These are phyloP conservation scores for Poeciliopsis retropinna DNA, from an alignment of 2,113 vertebrate genomes.

Conservation along the genomic window DNA sequence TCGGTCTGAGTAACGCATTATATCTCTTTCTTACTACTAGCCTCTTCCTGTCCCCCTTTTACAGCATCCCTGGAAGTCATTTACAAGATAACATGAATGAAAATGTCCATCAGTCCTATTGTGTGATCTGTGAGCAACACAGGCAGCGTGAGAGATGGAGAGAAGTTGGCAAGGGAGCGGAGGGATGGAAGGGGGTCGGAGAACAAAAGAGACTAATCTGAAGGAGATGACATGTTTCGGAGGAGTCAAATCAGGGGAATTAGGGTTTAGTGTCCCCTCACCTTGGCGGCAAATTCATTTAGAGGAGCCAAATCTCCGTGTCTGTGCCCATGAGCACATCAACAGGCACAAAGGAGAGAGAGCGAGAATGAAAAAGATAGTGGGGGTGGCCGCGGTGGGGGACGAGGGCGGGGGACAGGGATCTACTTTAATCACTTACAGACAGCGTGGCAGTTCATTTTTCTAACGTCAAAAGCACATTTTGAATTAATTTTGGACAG, in stretches of 20 bases:
- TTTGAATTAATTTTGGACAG: slow-evolving; percentile 64
- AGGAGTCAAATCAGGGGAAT: slow-evolving; percentile 78
- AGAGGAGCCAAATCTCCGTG: slow-evolving; percentile 63
- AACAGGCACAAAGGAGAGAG: slow-evolving; percentile 56
- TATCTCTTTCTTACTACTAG: slow-evolving; percentile 63
- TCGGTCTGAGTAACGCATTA: slow-evolving; percentile 69
- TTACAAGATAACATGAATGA: slow-evolving; percentile 84
- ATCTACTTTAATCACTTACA: slow-evolving; percentile 69
- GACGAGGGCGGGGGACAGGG: slow-evolving; percentile 19
- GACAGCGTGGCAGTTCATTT: slow-evolving; percentile 58
- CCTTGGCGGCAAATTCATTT: slow-evolving; percentile 70
- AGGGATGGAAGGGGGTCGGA: slow-evolving; percentile 41
- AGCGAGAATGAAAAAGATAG: slow-evolving; percentile 48
- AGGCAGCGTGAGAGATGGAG: slow-evolving; percentile 34
- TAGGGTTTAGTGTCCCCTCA: slow-evolving; percentile 77
- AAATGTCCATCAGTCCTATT: slow-evolving; percentile 76
- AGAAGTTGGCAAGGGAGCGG: slow-evolving; percentile 17
- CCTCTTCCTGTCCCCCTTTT: slow-evolving; percentile 47
- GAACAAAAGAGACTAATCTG: slow-evolving; percentile 83
- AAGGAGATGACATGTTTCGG: slow-evolving; percentile 79
- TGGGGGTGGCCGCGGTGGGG: background rate
- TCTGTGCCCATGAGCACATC: slow-evolving; percentile 51
- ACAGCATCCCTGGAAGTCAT: slow-evolving; percentile 77
- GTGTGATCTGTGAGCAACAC: slow-evolving; percentile 71
- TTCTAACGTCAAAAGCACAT: slow-evolving; percentile 63